A percentile compares a stretch with the other conserved stretches of the same genome.
These are phyloP conservation scores for Lagopus leucura DNA, from an alignment of 2,113 vertebrate genomes.

Conservation along the genomic window DNA sequence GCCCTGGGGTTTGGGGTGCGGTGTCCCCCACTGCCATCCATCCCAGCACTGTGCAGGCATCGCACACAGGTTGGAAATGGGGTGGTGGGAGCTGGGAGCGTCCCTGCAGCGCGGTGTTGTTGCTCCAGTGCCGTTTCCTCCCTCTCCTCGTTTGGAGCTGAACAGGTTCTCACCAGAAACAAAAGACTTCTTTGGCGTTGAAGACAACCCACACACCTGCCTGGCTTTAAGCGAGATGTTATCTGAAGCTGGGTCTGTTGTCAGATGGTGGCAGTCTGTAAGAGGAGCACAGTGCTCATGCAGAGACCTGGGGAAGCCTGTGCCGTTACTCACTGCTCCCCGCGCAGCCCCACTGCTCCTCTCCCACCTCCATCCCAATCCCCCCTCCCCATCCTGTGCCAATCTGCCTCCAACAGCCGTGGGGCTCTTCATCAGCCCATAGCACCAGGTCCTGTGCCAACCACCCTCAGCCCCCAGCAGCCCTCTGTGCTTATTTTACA, in stretches of 20 bases:
- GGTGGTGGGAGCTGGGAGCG: not conserved
- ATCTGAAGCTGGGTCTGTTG: slow-evolving; percentile 39
- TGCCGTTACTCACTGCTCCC: not conserved
- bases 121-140: not conserved
- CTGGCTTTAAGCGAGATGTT: not conserved
- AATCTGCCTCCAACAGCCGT: not conserved
- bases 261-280: not conserved
- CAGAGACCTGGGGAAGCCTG: not conserved
- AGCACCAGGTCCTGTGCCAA: not conserved
- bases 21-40: not conserved
- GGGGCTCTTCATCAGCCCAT: not conserved
- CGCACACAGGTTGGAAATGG: not conserved
- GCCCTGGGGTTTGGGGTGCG: accelerated
- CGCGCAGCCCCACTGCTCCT: not conserved
- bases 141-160: not conserved
- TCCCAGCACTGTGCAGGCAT: not conserved
- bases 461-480: not conserved
- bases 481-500: accelerated
- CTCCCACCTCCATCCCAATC: not conserved
- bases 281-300: not conserved
- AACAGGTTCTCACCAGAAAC: not conserved
- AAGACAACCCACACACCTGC: not conserved
- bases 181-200: not conserved
- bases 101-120: not conserved
- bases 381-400: not conserved